A percentile compares a stretch with the other conserved stretches of the same genome.
phyloP scores from a whole-genome alignment of 37 sponge, comb jelly and placozoan genomes.

The Beroe forskalii region DNA sequence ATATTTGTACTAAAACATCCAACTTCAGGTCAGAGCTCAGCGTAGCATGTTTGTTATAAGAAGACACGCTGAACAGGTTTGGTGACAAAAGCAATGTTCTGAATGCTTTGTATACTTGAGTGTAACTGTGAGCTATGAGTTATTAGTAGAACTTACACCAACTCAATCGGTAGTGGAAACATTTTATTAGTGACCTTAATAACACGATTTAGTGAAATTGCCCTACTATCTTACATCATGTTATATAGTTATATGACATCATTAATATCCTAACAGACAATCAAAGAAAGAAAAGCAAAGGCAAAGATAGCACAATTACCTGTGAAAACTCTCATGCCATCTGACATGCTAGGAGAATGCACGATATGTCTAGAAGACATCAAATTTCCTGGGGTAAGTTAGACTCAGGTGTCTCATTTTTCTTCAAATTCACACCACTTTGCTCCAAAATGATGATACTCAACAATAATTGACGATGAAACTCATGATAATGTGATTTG shows the following conservation, averaged over 20 bases:
- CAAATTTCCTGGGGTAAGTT: constrained; percentile 24
- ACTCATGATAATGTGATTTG: no score
- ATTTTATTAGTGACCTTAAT: no score
- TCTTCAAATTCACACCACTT: neutral
- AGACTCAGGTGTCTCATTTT: neutral
- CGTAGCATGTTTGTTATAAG: constrained; percentile 43
- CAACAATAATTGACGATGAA: neutral
- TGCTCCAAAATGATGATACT: neutral
- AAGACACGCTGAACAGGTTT: constrained; percentile 30
- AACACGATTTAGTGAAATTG: no score
- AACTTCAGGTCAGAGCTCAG: constrained; percentile 52
- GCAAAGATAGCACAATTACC: constrained; percentile 30
- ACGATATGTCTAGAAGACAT: constrained; percentile 40
- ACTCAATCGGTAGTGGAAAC: no score
- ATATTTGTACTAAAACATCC: no score
- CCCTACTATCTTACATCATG: no score
- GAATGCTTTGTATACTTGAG: no score
- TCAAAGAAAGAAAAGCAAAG: constrained; percentile 57
- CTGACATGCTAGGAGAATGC: neutral
- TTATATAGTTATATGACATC: no score
- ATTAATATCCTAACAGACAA: no score
- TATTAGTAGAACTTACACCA: no score
- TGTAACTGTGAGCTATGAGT: no score
- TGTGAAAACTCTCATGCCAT: neutral
- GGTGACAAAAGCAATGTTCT: no score